A percentile compares a stretch with the other conserved stretches of the same genome.
Conservation (phyloP, 1,140 invertebrate genomes). For the Cotesia glomerata region DNA sequence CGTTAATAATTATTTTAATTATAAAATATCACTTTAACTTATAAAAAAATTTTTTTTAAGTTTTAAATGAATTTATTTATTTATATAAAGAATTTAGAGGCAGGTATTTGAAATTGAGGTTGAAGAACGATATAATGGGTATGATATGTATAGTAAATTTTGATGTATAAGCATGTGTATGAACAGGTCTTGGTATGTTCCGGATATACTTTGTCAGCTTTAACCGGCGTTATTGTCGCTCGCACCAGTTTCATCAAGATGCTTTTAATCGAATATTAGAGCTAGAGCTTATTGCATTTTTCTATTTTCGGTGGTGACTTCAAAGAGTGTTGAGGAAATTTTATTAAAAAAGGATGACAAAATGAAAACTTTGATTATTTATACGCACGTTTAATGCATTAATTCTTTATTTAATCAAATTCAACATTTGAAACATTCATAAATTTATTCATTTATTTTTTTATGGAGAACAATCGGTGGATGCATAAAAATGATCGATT, state of each 20-base stretch:
- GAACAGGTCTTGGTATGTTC: slow-evolving; percentile 12
- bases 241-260: slow-evolving; percentile 19
- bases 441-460: slow-evolving; percentile 33
- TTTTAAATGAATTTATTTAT: neutral
- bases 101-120: slow-evolving; percentile 1
- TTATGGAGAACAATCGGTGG: neutral
- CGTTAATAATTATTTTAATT: too few relatives aligned
- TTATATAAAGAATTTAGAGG: neutral
- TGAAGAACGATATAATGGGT: slow-evolving; percentile 13
- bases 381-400: slow-evolving; percentile 42
- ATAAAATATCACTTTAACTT: too few relatives aligned
- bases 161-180: neutral
- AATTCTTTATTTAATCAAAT: slow-evolving; percentile 62
- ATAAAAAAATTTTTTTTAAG: neutral
- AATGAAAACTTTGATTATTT: neutral
- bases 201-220: slow-evolving; percentile 26
- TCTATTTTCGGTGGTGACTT: neutral
- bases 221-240: slow-evolving; percentile 11
- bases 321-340: neutral
- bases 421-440: slow-evolving; percentile 61
- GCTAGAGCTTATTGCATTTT: neutral
- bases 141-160: neutral
- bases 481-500: slow-evolving; percentile 5
- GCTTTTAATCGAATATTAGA: neutral
- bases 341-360: neutral